Conservation (phyloP, 2,888 invertebrate genomes). For the Leptinotarsa rubiginosa region DNA sequence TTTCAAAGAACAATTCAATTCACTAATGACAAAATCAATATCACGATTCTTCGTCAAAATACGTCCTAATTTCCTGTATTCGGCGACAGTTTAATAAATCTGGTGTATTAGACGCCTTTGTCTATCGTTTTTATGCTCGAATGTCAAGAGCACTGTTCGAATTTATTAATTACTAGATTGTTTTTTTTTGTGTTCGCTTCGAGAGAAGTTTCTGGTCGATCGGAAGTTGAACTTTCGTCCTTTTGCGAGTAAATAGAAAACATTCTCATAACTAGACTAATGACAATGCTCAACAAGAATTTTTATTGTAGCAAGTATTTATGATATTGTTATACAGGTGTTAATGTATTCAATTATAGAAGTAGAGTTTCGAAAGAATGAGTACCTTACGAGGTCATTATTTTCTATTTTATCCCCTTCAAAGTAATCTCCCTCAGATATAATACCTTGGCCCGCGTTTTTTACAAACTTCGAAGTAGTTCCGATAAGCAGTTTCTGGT, state of each 20-base stretch:
- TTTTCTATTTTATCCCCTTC: no score
- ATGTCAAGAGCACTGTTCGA: slow-evolving; percentile 33
- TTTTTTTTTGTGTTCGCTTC: neutral
- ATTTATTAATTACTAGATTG: slow-evolving; percentile 31
- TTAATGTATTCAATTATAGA: no score
- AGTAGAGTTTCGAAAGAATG: no score
- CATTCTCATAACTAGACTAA: no score
- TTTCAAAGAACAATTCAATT: neutral
- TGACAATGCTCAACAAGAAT: no score
- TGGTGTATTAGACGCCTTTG: slow-evolving; percentile 6
- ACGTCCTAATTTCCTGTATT: neutral
- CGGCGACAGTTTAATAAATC: neutral
- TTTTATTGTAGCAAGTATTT: no score
- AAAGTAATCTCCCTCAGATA: no score
- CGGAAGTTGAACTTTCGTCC: neutral
- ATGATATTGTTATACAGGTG: no score
- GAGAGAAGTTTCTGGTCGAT: neutral
- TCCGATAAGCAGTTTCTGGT: no score
- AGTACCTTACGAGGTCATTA: no score
- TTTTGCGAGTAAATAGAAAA: neutral
- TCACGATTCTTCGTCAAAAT: neutral
- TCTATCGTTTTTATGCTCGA: slow-evolving; percentile 29
- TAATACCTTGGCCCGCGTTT: no score
- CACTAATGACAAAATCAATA: slow-evolving; percentile 3
- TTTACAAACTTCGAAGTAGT: no score